Evolutionary conservation across 2,113 vertebrate species (phyloP).

Genomic region (Sturnus vulgaris): DNA sequence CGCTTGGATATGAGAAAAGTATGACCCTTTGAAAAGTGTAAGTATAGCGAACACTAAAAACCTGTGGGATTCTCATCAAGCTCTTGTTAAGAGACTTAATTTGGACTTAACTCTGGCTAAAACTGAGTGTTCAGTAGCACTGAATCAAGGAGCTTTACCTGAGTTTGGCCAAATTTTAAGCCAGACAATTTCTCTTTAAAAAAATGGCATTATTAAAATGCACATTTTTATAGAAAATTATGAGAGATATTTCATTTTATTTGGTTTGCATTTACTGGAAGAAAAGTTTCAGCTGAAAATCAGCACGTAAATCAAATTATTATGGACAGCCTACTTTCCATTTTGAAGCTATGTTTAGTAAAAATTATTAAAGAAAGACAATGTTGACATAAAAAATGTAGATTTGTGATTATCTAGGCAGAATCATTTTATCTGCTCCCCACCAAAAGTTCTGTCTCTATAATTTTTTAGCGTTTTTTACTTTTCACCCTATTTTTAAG

Average conservation of each 20-base stretch:
- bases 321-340: background rate
- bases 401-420: background rate
- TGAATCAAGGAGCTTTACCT: background rate
- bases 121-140: background rate
- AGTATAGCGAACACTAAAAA: background rate
- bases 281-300: background rate
- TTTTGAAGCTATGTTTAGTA: background rate
- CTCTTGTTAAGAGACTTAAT: background rate
- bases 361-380: background rate
- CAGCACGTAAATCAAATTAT: background rate
- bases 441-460: background rate
- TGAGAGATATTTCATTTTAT: background rate
- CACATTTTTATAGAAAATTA: background rate
- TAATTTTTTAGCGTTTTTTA: background rate
- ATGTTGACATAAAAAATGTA: background rate
- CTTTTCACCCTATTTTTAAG: background rate
- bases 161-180: background rate
- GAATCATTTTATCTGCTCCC: background rate
- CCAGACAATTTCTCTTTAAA: background rate
- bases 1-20: background rate
- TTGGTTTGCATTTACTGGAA: background rate
- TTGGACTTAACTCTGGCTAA: background rate
- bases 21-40: background rate
- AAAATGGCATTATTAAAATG: background rate
- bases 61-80: background rate